A percentile compares a stretch with the other conserved stretches of the same genome.
Evolutionary conservation across 1,140 invertebrate genomes (phyloP).

Genomic region (Holotrichia oblita): DNA sequence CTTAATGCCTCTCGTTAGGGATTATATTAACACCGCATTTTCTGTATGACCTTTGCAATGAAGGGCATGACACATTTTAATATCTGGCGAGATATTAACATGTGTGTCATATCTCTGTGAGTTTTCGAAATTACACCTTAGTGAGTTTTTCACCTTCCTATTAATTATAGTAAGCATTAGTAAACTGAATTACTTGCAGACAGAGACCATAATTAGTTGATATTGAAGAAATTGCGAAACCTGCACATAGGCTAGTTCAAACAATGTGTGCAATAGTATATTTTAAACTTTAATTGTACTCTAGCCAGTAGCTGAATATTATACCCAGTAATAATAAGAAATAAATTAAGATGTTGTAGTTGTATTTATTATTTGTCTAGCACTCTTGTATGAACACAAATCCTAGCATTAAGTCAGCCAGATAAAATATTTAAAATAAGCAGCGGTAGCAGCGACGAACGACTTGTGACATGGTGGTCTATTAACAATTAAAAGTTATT

Average conservation of each 20-base stretch:
- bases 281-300: not conserved
- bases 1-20: too few species aligned
- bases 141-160: too few species aligned
- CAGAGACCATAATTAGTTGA: too few species aligned
- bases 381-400: not conserved
- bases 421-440: constrained; percentile 2
- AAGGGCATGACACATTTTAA: too few species aligned
- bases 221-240: too few species aligned
- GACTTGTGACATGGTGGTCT: constrained; percentile 14
- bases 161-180: too few species aligned
- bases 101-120: too few species aligned
- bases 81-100: too few species aligned
- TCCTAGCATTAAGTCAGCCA: not conserved
- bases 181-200: too few species aligned
- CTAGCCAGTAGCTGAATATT: not conserved
- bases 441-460: not conserved
- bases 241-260: not conserved
- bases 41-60: too few species aligned
- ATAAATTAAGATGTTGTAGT: not conserved
- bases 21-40: too few species aligned
- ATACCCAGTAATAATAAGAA: not conserved
- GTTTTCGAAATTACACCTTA: too few species aligned
- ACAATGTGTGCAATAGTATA: not conserved
- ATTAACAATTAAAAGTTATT: constrained; percentile 35
- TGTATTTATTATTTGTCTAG: not conserved